Base-by-base conservation (phyloP, 2,797 vertebrate genomes). In the Brachyalestes nurse region DNA sequence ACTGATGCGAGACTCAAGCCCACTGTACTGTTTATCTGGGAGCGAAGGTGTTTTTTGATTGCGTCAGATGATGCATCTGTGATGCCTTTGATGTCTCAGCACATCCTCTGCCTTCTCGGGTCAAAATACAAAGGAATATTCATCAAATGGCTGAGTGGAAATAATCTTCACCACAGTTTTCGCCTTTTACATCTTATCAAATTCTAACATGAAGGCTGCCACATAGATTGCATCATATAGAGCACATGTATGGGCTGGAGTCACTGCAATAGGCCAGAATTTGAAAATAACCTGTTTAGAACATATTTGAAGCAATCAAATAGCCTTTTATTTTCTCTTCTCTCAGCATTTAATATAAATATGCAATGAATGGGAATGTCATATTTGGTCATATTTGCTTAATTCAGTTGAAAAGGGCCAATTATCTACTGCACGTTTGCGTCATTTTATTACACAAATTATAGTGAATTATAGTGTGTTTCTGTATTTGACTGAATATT, bases 21-120 rank as follows among this genome's bases (percentile, higher is more conserved):
- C 57, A 75, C 55, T 38, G 69, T 28, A 34, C 61, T 75, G 75
- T 80, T 75, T 64, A 55, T 81, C 34, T 21, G 53, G 19, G 42
- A 5, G 34, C 8, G 47, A 21, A 10, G 17, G 25, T 45, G 16
- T 71, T 51, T 21, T 34, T 12, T 2, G n/a, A 23, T 47, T 25
- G n/a, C 66, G 19, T 51, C 67, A 51, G 6, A 17, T 34, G 34
- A 8, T 40, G 14, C 12, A 34, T 38, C 62, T 65, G 4, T 6
- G n/a, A 69, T 1, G 19, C 16, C 38, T 53, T 53, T 6, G 19
- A 62, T 65, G 12, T 51, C 16, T 12, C 47, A 5, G 23, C 65
- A 47, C 3, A 47, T 66, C 6, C 16, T 40, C 34, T 10, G 16
- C 16, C 4, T 69, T 69, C 65, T 47, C 13, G 19, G 42, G 42